Conservation (phyloP, 1,140 invertebrate genomes). For the Leptopilina boulardi region DNA sequence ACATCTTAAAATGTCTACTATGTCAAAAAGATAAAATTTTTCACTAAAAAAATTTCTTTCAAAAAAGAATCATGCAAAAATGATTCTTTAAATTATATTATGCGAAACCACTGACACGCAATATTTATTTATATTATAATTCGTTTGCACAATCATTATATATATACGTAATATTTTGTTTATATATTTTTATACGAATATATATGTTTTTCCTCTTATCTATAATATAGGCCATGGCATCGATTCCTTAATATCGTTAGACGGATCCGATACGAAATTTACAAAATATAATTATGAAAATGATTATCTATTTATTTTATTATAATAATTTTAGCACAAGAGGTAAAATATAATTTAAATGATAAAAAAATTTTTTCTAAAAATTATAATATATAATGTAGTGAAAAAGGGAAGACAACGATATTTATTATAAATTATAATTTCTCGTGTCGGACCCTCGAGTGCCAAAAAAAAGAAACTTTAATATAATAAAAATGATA, state of each 20-base stretch:
- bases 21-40: not conserved
- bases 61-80: not conserved
- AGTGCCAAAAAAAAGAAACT: too few relatives aligned
- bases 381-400: slow-evolving; percentile 21
- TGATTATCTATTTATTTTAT: too few relatives aligned
- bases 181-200: slow-evolving; percentile 46
- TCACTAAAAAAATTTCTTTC: slow-evolving; percentile 22
- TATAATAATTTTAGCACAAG: too few relatives aligned
- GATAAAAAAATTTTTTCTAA: too few relatives aligned
- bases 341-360: slow-evolving; percentile 19
- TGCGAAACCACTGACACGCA: slow-evolving; percentile 25
- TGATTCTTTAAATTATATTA: not conserved
- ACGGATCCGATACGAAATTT: not conserved
- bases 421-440: not conserved
- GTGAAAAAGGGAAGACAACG: slow-evolving; percentile 19
- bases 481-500: slow-evolving; percentile 55
- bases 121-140: slow-evolving; percentile 34
- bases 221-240: slow-evolving; percentile 67
- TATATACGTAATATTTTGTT: slow-evolving; percentile 39
- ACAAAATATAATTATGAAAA: too few relatives aligned
- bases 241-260: slow-evolving; percentile 51
- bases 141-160: slow-evolving; percentile 36
- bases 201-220: slow-evolving; percentile 51
- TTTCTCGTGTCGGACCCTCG: slow-evolving; percentile 4
- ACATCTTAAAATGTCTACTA: too few relatives aligned